A percentile compares a stretch with the other conserved stretches of the same genome.
These are phyloP conservation scores for Acrocephalus kingi DNA, from an alignment of 2,113 vertebrate genomes.

Conservation along the genomic window DNA sequence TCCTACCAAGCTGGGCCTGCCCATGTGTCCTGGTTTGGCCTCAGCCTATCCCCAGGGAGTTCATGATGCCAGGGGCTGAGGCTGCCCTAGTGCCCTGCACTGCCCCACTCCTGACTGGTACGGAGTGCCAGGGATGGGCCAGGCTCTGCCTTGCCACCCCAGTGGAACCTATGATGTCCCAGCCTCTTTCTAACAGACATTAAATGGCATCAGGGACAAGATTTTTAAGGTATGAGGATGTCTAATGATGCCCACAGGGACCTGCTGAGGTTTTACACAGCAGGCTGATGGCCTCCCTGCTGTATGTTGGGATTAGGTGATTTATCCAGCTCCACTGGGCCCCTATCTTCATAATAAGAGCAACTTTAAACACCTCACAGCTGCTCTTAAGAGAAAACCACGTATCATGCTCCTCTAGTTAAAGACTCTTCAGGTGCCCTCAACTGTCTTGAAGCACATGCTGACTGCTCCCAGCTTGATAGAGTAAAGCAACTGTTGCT, in stretches of 20 bases:
- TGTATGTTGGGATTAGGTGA: not conserved
- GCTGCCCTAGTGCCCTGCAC: not conserved
- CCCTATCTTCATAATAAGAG: not conserved
- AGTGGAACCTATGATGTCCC: not conserved
- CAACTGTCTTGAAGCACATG: fast-evolving
- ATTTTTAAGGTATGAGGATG: not conserved
- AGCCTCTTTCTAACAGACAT: not conserved
- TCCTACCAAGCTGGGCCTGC: too few relatives aligned
- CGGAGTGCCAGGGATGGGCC: not conserved
- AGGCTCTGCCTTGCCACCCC: not conserved
- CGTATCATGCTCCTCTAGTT: fast-evolving
- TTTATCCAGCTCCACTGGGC: not conserved
- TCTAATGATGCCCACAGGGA: not conserved
- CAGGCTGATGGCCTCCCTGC: not conserved
- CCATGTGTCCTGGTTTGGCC: not conserved
- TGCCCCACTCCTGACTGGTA: not conserved
- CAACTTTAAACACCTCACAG: not conserved
- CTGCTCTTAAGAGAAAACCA: not conserved
- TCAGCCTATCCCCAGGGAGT: not conserved
- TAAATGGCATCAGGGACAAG: not conserved
- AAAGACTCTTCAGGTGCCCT: not conserved
- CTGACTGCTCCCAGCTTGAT: not conserved
- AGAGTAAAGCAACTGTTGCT: not conserved
- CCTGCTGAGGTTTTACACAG: not conserved
- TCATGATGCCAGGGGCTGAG: fast-evolving